Evolutionary conservation across 2,888 invertebrate genomes (phyloP), one percentile per base, ranked within the genome.

Genomic region (Drosophila pseudotalamancana): DNA sequence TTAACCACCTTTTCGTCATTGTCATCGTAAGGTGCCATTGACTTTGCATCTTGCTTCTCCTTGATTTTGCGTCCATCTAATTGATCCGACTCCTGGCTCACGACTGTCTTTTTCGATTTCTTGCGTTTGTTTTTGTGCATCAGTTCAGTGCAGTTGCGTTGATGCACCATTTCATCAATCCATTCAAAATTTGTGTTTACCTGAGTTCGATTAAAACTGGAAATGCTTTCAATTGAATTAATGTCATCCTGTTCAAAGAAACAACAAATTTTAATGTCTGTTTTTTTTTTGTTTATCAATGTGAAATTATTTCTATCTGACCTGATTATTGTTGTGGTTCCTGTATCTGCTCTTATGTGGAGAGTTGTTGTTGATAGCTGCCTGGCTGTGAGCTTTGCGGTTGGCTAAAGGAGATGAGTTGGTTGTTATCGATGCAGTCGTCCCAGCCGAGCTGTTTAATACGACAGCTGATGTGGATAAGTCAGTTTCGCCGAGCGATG

Each of bases 1-100:
- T 90, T 91, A 12, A 91, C 90, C 32, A 90, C 82, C 57, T 90
- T 90, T 27, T 91, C 90, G 51, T 91, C 90, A 25, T 72, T 63
- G 32, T 79, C 81, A 16, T 85, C 80, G 12, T 79, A 72, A 4
- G 23, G 34, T 37, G 74, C 57, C 45, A 72, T 65, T 8, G 59
- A 53, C 4, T 72, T 62, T 39, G 56, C 61, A 40, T 81, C 76
- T 35, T 73, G 79, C 19, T 59, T 67, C 6, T 53, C 45, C 12
- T 46, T 55, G 3, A 63, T 68, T 23, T 87, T 80, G 16, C 67
- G 64, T 9, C 83, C 89, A 73, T 89, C 89, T 14, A 88, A 55
- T 46, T 89, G 88, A 66, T 89, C 90, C 11, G 76, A 37, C 45
- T 73, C 74, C 14, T 68, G 68, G 23, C 56, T 37, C n/a, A 70